These are phyloP conservation scores for Drosophila willistoni DNA, from an alignment of 1,140 invertebrate species.

Conservation along the genomic window DNA sequence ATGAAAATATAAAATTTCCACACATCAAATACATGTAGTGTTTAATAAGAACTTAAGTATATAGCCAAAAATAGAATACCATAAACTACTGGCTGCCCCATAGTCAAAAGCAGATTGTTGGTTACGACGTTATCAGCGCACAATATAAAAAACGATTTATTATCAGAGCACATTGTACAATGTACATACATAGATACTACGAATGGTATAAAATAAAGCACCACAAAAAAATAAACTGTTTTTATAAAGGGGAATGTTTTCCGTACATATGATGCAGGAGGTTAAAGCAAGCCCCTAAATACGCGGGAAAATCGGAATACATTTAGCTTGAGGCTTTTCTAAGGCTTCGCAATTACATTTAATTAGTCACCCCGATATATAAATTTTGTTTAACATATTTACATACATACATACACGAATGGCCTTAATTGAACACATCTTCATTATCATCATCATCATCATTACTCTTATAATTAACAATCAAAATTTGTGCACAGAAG, in stretches of 20 bases:
- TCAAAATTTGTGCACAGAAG: slow-evolving; percentile 47
- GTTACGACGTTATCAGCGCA: slow-evolving; percentile 53
- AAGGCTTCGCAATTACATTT: slow-evolving; percentile 74
- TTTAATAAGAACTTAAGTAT: slow-evolving; percentile 5
- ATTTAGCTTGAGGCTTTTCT: slow-evolving; percentile 42
- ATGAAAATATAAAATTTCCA: slow-evolving; percentile 25
- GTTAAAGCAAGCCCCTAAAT: slow-evolving; percentile 6
- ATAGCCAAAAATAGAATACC: slow-evolving; percentile 49
- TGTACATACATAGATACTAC: slow-evolving; percentile 31
- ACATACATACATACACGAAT: slow-evolving; percentile 28
- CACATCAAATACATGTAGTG: slow-evolving; percentile 1
- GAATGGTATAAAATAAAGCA: slow-evolving; percentile 53
- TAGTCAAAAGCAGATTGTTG: slow-evolving; percentile 41
- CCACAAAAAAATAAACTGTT: slow-evolving; percentile 40
- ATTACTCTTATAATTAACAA: slow-evolving; percentile 17
- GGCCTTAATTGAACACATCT: slow-evolving; percentile 68
- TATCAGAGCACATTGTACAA: slow-evolving; percentile 71
- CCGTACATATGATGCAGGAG: slow-evolving; percentile 27
- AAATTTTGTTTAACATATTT: slow-evolving; percentile 26
- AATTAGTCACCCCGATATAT: slow-evolving; percentile 39
- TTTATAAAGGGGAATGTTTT: slow-evolving; percentile 64
- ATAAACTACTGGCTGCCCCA: slow-evolving; percentile 31
- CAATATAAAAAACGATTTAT: slow-evolving; percentile 72
- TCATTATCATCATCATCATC: slow-evolving; percentile 19
- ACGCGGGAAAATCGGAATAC: slow-evolving; percentile 27